phyloP scores from a whole-genome alignment of 2,888 invertebrate species.

The Lagria hirta region DNA sequence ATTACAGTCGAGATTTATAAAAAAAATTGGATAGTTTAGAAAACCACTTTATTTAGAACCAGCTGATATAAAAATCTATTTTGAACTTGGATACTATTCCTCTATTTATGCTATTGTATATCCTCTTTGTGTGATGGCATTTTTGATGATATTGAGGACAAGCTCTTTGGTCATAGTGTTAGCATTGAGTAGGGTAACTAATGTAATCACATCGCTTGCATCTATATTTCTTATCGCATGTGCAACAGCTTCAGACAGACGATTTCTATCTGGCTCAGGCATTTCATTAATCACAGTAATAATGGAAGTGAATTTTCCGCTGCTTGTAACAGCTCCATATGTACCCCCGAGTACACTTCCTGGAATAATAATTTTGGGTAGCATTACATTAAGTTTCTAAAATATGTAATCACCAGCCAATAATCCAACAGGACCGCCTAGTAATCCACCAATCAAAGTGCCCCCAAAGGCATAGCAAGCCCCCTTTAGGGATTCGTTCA shows the following conservation, averaged over 20 bases:
- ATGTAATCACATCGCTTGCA: constrained; percentile 8
- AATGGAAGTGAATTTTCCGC: constrained; percentile 12
- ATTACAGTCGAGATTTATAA: too few species aligned
- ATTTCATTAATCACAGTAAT: constrained; percentile 12
- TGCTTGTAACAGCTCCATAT: constrained; percentile 4
- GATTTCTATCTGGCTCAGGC: constrained; percentile 5
- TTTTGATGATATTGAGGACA: constrained; percentile 5
- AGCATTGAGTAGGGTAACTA: constrained; percentile 4
- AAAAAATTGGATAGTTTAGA: too few species aligned
- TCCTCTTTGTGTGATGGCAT: too few species aligned
- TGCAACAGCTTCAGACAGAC: constrained; percentile 4
- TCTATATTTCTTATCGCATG: constrained; percentile 7
- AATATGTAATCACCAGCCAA: constrained; percentile 49
- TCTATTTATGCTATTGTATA: too few species aligned
- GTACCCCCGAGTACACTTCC: constrained; percentile 10
- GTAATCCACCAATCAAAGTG: constrained; percentile 47
- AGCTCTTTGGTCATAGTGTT: neutral
- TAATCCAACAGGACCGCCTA: constrained; percentile 51
- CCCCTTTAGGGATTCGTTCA: constrained; percentile 47
- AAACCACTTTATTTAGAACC: too few species aligned
- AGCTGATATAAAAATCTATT: too few species aligned
- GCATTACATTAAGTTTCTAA: constrained; percentile 1
- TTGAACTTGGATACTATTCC: too few species aligned
- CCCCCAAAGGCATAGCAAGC: constrained; percentile 45
- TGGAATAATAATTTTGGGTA: constrained; percentile 5